Evolutionary conservation across 2,797 vertebrate genomes (phyloP).

Genomic region (Nasua narica): DNA sequence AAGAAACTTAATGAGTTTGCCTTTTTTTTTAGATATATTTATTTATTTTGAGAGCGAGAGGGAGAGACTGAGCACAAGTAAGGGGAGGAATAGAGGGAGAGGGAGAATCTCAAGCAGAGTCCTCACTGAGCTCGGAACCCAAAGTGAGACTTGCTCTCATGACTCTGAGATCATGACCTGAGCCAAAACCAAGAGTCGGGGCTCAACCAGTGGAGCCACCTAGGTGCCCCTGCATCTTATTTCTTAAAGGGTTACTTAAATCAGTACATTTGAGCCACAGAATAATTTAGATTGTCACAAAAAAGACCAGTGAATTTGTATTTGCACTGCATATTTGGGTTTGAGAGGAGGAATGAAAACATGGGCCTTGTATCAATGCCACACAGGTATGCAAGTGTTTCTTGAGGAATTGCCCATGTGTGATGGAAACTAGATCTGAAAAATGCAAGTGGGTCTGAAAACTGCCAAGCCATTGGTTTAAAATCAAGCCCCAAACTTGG

Average conservation of each 20-base stretch:
- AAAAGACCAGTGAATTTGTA: background rate
- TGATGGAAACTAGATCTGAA: background rate
- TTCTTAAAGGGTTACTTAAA: background rate
- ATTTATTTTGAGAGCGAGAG: background rate
- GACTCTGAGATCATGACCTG: background rate
- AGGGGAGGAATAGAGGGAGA: background rate
- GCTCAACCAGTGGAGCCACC: background rate
- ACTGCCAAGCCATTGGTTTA: background rate
- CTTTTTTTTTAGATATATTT: background rate
- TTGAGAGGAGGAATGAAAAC: background rate
- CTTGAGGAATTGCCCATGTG: background rate
- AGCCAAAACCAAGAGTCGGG: background rate
- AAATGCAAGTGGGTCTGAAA: background rate
- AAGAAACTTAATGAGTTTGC: background rate
- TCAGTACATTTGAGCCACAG: background rate
- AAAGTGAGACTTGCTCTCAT: background rate
- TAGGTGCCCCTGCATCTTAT: background rate
- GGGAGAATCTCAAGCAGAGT: background rate
- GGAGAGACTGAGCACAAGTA: background rate
- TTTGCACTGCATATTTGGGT: background rate
- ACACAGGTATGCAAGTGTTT: background rate
- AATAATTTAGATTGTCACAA: background rate
- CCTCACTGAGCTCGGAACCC: background rate
- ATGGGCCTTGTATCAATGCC: background rate
- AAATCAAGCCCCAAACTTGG: background rate